phyloP scores from a whole-genome alignment of 2,113 vertebrate species.

The Oryzias melastigma region DNA sequence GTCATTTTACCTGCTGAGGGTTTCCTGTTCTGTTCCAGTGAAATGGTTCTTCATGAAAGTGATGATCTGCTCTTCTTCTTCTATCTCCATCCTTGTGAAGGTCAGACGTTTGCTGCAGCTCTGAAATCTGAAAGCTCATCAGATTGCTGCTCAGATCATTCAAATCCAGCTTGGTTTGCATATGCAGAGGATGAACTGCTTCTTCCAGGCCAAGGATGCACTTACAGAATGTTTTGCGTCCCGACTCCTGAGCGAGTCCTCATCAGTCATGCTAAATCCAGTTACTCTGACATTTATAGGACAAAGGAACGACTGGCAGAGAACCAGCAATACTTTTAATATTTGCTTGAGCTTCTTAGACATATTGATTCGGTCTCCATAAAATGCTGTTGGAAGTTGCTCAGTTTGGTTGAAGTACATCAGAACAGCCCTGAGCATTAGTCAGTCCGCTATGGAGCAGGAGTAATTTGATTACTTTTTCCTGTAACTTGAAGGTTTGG shows the following conservation, averaged over 20 bases:
- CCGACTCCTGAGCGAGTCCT: slow-evolving; percentile 40
- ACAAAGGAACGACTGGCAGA: slow-evolving; percentile 61
- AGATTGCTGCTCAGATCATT: neutral
- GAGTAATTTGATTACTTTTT: neutral
- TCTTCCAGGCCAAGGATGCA: slow-evolving; percentile 24
- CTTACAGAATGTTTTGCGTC: slow-evolving; percentile 40
- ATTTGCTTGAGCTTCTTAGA: slow-evolving; percentile 41
- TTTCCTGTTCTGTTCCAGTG: too few species aligned
- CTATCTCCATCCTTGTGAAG: too few species aligned
- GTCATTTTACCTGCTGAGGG: slow-evolving; percentile 66
- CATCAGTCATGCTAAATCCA: slow-evolving; percentile 71
- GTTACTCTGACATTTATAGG: slow-evolving; percentile 64
- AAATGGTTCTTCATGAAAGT: too few species aligned
- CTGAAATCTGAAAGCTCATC: neutral
- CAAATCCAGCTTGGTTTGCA: neutral
- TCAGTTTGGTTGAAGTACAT: slow-evolving; percentile 3
- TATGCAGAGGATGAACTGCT: neutral
- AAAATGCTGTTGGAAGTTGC: slow-evolving; percentile 41
- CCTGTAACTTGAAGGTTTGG: neutral
- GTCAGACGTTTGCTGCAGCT: too few species aligned
- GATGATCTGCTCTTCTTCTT: too few species aligned
- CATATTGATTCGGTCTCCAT: slow-evolving; percentile 47
- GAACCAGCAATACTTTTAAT: slow-evolving; percentile 44
- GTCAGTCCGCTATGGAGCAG: neutral
- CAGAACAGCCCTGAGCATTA: slow-evolving; percentile 1